A percentile compares a stretch with the other conserved stretches of the same genome.
Evolutionary conservation across 2,797 vertebrate species (phyloP).

Genomic region (Sciurus vulgaris): DNA sequence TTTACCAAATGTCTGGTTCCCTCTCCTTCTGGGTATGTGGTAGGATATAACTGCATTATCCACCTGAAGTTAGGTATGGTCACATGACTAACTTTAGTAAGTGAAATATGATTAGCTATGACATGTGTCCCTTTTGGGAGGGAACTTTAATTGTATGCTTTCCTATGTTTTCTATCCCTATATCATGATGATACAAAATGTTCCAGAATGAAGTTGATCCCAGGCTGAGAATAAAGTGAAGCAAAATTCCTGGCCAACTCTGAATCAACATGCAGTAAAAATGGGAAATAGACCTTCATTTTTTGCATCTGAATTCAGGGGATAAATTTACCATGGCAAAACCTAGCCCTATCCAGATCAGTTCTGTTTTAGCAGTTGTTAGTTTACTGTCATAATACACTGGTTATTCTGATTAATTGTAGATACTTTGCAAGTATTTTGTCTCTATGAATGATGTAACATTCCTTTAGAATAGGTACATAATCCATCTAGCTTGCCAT

Average conservation of each 20-base stretch:
- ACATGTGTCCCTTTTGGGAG: not conserved
- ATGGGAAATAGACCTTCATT: constrained; percentile 17
- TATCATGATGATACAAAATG: not conserved
- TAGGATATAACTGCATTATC: not conserved
- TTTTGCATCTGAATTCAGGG: not conserved
- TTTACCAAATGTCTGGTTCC: not conserved
- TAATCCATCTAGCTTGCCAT: constrained; percentile 5
- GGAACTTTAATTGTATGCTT: constrained; percentile 18
- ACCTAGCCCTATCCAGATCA: not conserved
- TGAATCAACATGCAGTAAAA: constrained; percentile 16
- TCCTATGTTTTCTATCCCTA: not conserved
- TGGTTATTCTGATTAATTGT: constrained; percentile 18
- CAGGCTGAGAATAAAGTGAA: not conserved
- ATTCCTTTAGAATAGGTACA: constrained; percentile 1
- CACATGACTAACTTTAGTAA: not conserved
- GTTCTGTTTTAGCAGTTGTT: constrained; percentile 54
- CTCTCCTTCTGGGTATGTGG: not conserved
- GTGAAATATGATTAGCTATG: not conserved
- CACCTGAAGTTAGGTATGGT: not conserved
- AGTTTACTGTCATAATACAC: constrained; percentile 41
- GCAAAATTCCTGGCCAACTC: constrained; percentile 10
- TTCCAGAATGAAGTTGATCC: not conserved
- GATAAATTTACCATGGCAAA: constrained; percentile 25
- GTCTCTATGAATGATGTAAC: constrained; percentile 4
- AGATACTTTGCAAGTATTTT: not conserved